phyloP scores from a whole-genome alignment of 2,888 invertebrate species.

The Calephelis perditalis region DNA sequence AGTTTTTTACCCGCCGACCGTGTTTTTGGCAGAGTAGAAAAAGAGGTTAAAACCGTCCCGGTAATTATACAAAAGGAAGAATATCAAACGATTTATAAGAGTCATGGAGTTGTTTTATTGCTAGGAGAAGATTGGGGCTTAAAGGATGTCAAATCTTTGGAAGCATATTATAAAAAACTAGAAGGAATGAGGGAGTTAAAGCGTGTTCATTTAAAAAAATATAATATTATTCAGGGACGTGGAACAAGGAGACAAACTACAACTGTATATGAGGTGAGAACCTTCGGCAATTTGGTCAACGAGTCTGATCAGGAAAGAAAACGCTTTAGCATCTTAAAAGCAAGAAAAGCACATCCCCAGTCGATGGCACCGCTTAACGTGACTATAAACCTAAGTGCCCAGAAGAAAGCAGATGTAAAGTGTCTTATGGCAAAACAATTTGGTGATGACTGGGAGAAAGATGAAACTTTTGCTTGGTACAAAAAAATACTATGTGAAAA shows the following conservation, averaged over 20 bases:
- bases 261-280: conserved; percentile 19
- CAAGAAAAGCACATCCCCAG: conserved; percentile 17
- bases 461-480: conserved; percentile 18
- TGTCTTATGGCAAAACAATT: conserved; percentile 18
- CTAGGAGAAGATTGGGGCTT: too few relatives aligned
- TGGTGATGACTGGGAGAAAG: conserved; percentile 16
- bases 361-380: conserved; percentile 17
- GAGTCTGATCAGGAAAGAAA: conserved; percentile 16
- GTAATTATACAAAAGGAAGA: too few relatives aligned
- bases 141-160: too few relatives aligned
- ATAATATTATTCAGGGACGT: conserved; percentile 19
- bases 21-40: too few relatives aligned
- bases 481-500: conserved; percentile 17
- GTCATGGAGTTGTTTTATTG: too few relatives aligned
- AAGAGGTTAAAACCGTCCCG: too few relatives aligned
- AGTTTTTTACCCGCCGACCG: too few relatives aligned
- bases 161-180: too few relatives aligned
- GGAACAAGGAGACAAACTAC: conserved; percentile 19
- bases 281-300: conserved; percentile 16
- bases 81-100: too few relatives aligned
- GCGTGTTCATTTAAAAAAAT: conserved; percentile 7
- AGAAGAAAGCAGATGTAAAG: conserved; percentile 20
- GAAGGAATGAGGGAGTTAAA: too few relatives aligned
- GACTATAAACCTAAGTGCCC: conserved; percentile 14
- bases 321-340: conserved; percentile 11